phyloP scores from a whole-genome alignment of 1,140 invertebrate genomes.

The Hylyphantes graminicola region DNA sequence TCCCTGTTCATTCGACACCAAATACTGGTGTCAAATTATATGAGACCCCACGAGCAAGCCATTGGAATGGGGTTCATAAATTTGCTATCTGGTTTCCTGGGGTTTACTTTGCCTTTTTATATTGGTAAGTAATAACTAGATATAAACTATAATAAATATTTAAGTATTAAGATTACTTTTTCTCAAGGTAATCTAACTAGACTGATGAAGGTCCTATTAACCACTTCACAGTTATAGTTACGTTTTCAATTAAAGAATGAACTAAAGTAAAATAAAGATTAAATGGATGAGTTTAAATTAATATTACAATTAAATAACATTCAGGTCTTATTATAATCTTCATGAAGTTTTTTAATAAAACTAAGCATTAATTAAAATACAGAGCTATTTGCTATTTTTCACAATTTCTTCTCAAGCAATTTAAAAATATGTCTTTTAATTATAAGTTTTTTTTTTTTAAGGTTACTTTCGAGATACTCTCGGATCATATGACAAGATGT shows the following conservation, averaged over 20 bases:
- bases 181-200: background rate
- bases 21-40: constrained; percentile 32
- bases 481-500: constrained; percentile 18
- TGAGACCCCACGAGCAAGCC: constrained; percentile 33
- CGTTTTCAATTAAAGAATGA: background rate
- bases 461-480: constrained; percentile 28
- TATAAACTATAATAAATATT: background rate
- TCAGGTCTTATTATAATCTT: background rate
- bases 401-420: background rate
- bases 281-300: background rate
- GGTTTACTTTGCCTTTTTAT: constrained; percentile 37
- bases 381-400: background rate
- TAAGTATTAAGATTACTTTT: background rate
- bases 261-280: background rate
- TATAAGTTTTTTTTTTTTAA: background rate
- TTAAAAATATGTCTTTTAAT: background rate
- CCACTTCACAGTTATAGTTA: background rate
- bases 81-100: constrained; percentile 42
- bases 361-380: background rate
- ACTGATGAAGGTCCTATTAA: background rate
- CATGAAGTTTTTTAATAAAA: background rate
- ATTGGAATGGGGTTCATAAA: constrained; percentile 54
- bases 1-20: constrained; percentile 45
- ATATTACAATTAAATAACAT: background rate
- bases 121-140: constrained; percentile 36